phyloP scores from a whole-genome alignment of 2,113 vertebrate genomes.

The Rutilus rutilus region DNA sequence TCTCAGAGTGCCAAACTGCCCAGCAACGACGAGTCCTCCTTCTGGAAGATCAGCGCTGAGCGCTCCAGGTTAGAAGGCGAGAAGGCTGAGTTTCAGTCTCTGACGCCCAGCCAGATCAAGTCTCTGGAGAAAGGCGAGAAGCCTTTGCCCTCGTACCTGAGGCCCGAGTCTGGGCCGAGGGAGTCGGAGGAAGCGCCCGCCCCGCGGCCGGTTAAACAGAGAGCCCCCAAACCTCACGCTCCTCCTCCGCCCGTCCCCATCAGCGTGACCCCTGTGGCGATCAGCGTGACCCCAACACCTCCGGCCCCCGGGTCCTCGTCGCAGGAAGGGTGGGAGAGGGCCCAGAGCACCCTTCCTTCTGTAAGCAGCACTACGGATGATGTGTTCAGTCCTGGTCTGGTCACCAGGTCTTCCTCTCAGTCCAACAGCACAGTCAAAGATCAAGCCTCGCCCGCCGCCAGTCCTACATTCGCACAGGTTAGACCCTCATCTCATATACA shows the following conservation, averaged over 20 bases:
- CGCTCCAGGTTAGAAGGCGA: conserved; percentile 89
- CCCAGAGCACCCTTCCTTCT: conserved; percentile 76
- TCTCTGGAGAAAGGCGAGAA: conserved; percentile 98
- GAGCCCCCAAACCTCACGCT: conserved; percentile 72
- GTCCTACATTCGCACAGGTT: conserved; percentile 83
- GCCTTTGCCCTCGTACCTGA: conserved; percentile 82
- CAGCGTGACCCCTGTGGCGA: conserved; percentile 56
- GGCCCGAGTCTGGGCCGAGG: conserved; percentile 68
- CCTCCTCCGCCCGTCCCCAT: conserved; percentile 71
- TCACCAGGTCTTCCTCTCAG: conserved; percentile 59
- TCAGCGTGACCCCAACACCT: conserved; percentile 59
- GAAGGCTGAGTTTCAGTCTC: conserved; percentile 87
- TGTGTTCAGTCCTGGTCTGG: conserved; percentile 72
- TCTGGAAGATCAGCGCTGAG: conserved; percentile 97
- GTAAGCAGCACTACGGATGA: conserved; percentile 74
- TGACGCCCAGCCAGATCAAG: conserved; percentile 98
- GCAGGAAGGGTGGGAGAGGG: conserved; percentile 77
- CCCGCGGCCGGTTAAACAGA: conserved; percentile 72
- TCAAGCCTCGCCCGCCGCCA: conserved; percentile 60
- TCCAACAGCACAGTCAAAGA: conserved; percentile 60
- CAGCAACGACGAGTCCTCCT: conserved; percentile 86
- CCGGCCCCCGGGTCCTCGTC: conserved; percentile 62
- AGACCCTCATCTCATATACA: conserved; percentile 37
- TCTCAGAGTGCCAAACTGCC: conserved; percentile 70
- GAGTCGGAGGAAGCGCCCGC: conserved; percentile 65